Base-by-base conservation (phyloP, 2,888 invertebrate species). In the Apotomis capreana region DNA sequence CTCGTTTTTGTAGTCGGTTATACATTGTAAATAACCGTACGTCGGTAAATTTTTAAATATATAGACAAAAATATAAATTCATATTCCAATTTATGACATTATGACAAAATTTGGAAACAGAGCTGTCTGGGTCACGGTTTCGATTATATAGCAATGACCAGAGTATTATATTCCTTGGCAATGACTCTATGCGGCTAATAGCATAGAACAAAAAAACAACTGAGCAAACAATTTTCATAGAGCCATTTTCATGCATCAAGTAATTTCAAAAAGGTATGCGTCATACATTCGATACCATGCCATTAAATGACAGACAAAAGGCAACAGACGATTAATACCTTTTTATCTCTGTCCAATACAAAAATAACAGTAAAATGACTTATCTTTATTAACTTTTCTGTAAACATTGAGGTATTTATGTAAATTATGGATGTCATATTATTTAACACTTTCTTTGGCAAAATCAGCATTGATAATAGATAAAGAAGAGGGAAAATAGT, bases 231-330 rank as follows among this genome's bases (percentile, higher is more conserved):
- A 3, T 4, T n/a, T 54, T 55, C 46, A 62, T 37, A 55, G 10
- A 37, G 46, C 54, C 54, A 62, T 61, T 69, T 69, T 62, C 69
- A 69, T 62, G 61, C 49, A 65, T 57, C 40, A 62, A 9, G 51
- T 52, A 54, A 40, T 57, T 58, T 57, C 6, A 49, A 58, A 40
- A 62, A 57, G 4, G 5, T 3, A 46, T 70, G 70, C 52, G 68
- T 69, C 61, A 69, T 26, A 26, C 49, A 9, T 49, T 49, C 49
- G 40, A 40, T 49, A 49, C 49, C 49, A 49, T 49, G 10, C 3
- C 49, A 49, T 6, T 6, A 49, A 49, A 49, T 49, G 9, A 49
- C 9, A 10, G 49, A 10, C 49, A 9, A 10, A 49, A 9, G 9
- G 8, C 49, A 10, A 9, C 8, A 49, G 49, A 9, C 49, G 3